Evolutionary conservation across 2,797 vertebrate genomes (phyloP).

Genomic region (Pangasius djambal): DNA sequence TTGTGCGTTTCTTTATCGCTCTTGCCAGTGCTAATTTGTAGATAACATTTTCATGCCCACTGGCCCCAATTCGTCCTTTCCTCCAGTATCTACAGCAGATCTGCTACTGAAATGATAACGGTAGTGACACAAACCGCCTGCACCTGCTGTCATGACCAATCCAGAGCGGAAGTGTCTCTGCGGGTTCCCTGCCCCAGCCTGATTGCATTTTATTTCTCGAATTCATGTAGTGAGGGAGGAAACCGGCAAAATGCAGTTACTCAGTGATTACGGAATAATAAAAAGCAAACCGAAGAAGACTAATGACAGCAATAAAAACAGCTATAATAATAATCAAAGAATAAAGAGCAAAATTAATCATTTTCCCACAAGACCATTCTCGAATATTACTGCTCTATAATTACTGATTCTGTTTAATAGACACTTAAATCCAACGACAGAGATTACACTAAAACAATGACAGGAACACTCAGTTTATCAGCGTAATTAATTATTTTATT

Average conservation of each 20-base stretch:
- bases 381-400: neutral
- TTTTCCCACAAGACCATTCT: neutral
- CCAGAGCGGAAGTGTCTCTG: constrained; percentile 6
- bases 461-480: neutral
- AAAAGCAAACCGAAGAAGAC: neutral
- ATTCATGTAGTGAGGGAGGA: neutral
- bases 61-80: neutral
- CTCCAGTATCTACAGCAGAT: neutral
- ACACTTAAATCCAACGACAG: neutral
- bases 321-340: neutral
- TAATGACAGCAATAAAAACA: neutral
- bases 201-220: constrained; percentile 5
- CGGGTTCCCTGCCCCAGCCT: neutral
- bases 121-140: neutral
- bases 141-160: constrained; percentile 16
- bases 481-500: neutral
- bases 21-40: neutral
- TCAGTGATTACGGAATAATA: constrained; percentile 4
- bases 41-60: neutral
- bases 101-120: neutral
- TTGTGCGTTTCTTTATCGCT: neutral
- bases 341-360: neutral
- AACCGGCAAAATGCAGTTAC: neutral
- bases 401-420: neutral
- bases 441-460: neutral